Evolutionary conservation across 2,888 invertebrate genomes (phyloP), one percentile per base, ranked within the genome.

Genomic region (Aquatica leii): DNA sequence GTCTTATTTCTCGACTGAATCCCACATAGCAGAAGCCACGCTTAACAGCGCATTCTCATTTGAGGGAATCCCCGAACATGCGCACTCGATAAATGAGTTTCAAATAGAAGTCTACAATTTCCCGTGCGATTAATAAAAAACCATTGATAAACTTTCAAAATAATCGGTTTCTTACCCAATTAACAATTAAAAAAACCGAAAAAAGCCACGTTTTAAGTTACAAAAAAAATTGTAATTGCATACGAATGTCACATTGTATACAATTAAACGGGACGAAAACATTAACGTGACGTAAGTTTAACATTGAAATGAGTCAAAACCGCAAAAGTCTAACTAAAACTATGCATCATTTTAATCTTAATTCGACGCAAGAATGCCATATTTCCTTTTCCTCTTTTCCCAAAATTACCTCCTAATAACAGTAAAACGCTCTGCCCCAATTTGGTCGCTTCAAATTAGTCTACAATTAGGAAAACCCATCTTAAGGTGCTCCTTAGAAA

Each of bases 51-150:
- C 68, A 63, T 62, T 63, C 69, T 69, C 71, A 65, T 67, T 65
- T 66, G 73, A 74, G 77, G 78, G 77, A 77, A 73, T 77, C 76
- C 78, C 78, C 72, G 65, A 72, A 72, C 78, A 75, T 78, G 77
- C 78, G 78, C 77, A 73, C 51, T 70, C 11, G 40, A n/a, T 24
- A 24, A 24, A 24, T 24, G 24, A 40, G 40, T n/a, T 37, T 37
- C 14, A 3, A 12, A 12, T 37, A 12, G 5, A 31, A 37, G 11
- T 37, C 11, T 37, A 37, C 14, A 24, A 24, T 37, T 37, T 37
- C 14, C 37, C 37, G 2, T 11, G 11, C 14, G 14, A 37, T 37
- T 37, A 12, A 12, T 3, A 12, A 12, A 37, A 3, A 3, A 37
- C 14, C n/a, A 37, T 12, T 11, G 11, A 11, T 37, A 12, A 11